A percentile compares a stretch with the other conserved stretches of the same genome.
phyloP scores from a whole-genome alignment of 1,140 invertebrate genomes.

The Calycopis cecrops region DNA sequence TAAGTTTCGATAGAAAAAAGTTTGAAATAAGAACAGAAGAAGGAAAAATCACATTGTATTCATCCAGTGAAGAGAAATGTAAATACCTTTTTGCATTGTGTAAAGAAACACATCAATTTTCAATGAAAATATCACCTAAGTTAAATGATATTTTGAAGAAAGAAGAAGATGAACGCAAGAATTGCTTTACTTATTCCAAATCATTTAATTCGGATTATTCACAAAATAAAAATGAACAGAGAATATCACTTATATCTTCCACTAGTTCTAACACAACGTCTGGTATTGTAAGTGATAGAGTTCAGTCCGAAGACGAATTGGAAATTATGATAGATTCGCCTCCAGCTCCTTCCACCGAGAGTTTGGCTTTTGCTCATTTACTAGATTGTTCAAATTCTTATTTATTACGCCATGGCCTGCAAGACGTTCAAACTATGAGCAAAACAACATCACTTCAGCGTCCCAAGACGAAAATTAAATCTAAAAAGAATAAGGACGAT shows the following conservation, averaged over 20 bases:
- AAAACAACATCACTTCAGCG: constrained; percentile 54
- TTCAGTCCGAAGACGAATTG: constrained; percentile 94
- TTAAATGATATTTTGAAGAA: constrained; percentile 87
- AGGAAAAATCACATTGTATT: constrained; percentile 92
- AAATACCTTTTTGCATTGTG: constrained; percentile 92
- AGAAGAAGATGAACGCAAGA: constrained; percentile 81
- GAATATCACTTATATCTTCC: constrained; percentile 92
- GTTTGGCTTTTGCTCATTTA: constrained; percentile 82
- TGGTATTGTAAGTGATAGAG: constrained; percentile 94
- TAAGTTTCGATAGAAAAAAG: constrained; percentile 97
- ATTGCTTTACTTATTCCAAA: constrained; percentile 80
- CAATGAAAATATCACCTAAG: constrained; percentile 91
- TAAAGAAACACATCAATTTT: constrained; percentile 94
- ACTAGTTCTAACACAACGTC: constrained; percentile 96
- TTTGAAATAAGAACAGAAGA: constrained; percentile 95
- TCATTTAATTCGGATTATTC: constrained; percentile 77
- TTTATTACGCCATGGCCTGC: constrained; percentile 45
- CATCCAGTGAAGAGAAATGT: constrained; percentile 93
- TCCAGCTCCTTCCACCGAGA: constrained; percentile 84
- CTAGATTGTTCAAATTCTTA: constrained; percentile 75
- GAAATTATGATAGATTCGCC: constrained; percentile 89
- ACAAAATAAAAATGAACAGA: constrained; percentile 83
- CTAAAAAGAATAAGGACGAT: constrained; percentile 49
- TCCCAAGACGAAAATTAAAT: constrained; percentile 50
- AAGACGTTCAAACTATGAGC: constrained; percentile 40